Evolutionary conservation across 2,113 vertebrate genomes (phyloP), one percentile per base, ranked within the genome.

Genomic region (Phrynosoma platyrhinos): DNA sequence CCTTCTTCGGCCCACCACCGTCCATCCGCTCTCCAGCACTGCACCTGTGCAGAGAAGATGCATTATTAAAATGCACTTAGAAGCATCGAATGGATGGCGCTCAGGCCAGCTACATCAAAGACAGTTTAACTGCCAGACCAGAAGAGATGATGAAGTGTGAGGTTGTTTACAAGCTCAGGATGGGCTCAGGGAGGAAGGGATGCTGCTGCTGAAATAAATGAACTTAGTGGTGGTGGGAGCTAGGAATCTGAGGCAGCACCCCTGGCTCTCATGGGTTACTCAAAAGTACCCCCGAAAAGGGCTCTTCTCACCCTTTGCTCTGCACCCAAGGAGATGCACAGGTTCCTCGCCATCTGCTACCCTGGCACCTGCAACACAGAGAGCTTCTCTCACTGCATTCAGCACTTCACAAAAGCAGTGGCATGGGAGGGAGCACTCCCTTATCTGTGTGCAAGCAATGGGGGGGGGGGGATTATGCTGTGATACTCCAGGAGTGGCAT

Each of bases 161-260:
- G 89, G 64, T 47, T 90, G 30, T 92, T 93, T 90, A 69, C 86
- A 52, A 88, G 86, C 79, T 90, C 52, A 12, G 91, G 90, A 82
- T 77, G 0, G 21, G 72, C 1, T 20, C 0, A 79, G 64, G 55
- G 47, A 0, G 81, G 36, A 36, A 36, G 36, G 52, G 68, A 80
- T 83, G 87, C 82, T 47, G 87, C 82, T 47, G 91, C 89, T 90
- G 79, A 71, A 90, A 88, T 2, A 20, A 62, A 82, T 93, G 4
- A 87, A 77, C 84, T 77, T 88, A 90, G 80, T 91, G 74, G 27
- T 2, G 36, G 9, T 1, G 10, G 23, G 16, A 72, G 23, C 47
- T 0, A 20, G 84, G 27, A 66, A 52, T 86, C 68, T 66, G 86
- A 87, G 75, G 66, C 42, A 23, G n/a, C 0, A 0, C 80, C 77